Conservation (phyloP, 2,113 vertebrate species). For the Caretta caretta region DNA sequence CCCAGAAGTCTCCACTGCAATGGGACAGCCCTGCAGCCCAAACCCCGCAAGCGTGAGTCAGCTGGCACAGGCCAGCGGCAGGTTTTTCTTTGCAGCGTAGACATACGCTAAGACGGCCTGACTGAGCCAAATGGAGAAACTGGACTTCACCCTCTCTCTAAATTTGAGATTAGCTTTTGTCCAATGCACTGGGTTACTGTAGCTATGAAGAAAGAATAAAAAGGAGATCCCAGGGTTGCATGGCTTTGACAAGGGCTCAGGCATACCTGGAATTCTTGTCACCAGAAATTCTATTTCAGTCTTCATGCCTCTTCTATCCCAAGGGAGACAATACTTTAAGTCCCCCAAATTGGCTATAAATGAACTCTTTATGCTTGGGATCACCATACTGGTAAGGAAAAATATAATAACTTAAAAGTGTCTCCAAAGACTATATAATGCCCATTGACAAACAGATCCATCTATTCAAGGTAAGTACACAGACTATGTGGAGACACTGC, state of each 20-base stretch:
- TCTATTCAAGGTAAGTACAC: background rate
- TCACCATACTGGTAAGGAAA: background rate
- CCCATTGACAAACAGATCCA: background rate
- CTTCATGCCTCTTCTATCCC: conserved; percentile 34
- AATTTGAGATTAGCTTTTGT: background rate
- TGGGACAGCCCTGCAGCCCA: background rate
- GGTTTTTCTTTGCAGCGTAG: background rate
- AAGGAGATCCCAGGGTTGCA: background rate
- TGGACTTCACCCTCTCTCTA: background rate
- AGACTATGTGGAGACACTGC: background rate
- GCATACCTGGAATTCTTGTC: background rate
- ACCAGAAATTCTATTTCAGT: conserved; percentile 36
- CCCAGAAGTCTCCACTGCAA: background rate
- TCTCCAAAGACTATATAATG: background rate
- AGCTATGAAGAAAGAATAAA: background rate
- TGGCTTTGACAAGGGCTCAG: background rate
- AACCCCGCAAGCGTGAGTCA: background rate
- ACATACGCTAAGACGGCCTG: background rate
- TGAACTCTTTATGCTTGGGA: background rate
- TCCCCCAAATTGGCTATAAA: background rate
- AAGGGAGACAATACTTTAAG: background rate
- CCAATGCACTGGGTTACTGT: background rate
- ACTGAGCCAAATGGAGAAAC: background rate
- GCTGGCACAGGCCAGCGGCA: background rate
- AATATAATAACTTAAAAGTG: background rate